A percentile compares a stretch with the other conserved stretches of the same genome.
Conservation (phyloP, 2,113 vertebrate genomes). For the Leptodactylus fuscus region DNA sequence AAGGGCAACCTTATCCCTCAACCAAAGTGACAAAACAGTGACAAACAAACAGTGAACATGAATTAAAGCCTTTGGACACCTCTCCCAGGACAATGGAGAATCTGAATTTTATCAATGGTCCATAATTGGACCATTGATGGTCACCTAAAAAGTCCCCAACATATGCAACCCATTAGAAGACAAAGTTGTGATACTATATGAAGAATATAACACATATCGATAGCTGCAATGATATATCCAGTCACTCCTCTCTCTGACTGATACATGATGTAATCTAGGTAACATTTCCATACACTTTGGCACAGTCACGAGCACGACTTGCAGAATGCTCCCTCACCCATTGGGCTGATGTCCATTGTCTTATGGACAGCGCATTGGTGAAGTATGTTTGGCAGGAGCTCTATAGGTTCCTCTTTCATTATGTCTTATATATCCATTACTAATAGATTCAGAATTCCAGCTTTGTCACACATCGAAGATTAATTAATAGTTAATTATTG, state of each 20-base stretch:
- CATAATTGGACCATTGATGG: too few relatives aligned
- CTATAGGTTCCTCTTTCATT: neutral
- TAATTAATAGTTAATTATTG: constrained; percentile 27
- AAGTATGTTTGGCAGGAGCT: neutral
- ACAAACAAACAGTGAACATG: neutral
- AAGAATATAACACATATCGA: too few relatives aligned
- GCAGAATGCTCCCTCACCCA: too few relatives aligned
- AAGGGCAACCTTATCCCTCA: too few relatives aligned
- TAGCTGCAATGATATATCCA: too few relatives aligned
- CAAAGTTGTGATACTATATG: too few relatives aligned
- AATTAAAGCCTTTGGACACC: too few relatives aligned
- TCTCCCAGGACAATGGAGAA: too few relatives aligned
- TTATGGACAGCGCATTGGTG: neutral
- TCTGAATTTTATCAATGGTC: too few relatives aligned
- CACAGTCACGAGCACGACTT: neutral
- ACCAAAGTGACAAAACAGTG: too few relatives aligned
- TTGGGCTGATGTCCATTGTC: neutral
- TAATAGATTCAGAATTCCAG: neutral
- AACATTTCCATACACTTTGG: neutral
- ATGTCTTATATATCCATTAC: neutral
- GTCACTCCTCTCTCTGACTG: neutral
- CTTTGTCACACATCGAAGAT: neutral
- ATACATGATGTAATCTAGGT: neutral
- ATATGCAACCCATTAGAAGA: too few relatives aligned
- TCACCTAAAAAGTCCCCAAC: too few relatives aligned